Evolutionary conservation across 1,140 invertebrate genomes (phyloP).

Genomic region (Pristionchus pacificus): DNA sequence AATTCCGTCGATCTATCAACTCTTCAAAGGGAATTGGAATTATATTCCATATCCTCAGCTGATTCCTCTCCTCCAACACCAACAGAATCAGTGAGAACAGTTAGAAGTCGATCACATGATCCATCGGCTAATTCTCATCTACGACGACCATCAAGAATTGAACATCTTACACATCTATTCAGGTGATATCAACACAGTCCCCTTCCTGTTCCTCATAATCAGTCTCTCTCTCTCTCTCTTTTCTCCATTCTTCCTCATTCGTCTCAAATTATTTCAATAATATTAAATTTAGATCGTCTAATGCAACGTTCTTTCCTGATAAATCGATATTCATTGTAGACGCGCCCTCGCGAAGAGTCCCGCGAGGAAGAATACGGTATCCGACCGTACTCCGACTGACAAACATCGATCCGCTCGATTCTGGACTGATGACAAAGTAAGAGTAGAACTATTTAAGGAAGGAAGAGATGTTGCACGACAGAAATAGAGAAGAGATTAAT

Average conservation of each 20-base stretch:
- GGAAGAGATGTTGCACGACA: background rate
- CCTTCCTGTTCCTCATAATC: constrained; percentile 7
- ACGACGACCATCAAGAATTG: constrained; percentile 50
- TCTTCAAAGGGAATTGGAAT: constrained; percentile 52
- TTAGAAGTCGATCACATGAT: constrained; percentile 52
- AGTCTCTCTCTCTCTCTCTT: background rate
- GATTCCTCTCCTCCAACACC: constrained; percentile 44
- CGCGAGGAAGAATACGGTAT: constrained; percentile 53
- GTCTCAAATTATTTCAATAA: no score
- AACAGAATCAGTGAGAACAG: constrained; percentile 46
- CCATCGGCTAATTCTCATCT: constrained; percentile 45
- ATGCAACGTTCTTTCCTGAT: background rate
- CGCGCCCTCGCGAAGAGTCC: constrained; percentile 57
- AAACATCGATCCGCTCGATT: constrained; percentile 55
- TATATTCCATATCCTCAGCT: constrained; percentile 49
- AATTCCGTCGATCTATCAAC: constrained; percentile 56
- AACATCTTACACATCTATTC: constrained; percentile 56
- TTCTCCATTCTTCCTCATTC: background rate
- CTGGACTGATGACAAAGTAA: constrained; percentile 55
- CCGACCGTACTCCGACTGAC: constrained; percentile 45
- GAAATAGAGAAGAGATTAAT: background rate
- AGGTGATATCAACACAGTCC: constrained; percentile 34
- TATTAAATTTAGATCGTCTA: no score
- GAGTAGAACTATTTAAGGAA: constrained; percentile 11
- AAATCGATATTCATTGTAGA: constrained; percentile 37